phyloP scores from a whole-genome alignment of 2,797 vertebrate species.

The Crocidura indochinensis region DNA sequence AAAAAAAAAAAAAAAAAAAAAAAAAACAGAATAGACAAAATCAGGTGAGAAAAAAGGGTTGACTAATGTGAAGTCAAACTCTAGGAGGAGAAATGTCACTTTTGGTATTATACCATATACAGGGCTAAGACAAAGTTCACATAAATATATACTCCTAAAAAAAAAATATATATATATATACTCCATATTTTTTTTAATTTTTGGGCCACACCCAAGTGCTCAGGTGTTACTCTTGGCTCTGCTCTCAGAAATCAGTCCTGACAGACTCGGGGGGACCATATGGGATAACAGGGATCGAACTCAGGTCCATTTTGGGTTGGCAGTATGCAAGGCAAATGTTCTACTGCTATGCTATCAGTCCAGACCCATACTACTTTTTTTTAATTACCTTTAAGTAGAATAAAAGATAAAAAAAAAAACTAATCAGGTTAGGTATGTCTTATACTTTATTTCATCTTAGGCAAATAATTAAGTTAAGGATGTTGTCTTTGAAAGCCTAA shows the following conservation, averaged over 20 bases:
- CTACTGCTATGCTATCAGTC: too few species aligned
- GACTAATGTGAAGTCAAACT: neutral
- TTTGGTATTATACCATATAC: slow-evolving; percentile 51
- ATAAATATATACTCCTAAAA: neutral
- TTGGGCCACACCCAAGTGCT: too few species aligned
- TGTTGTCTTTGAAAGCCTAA: neutral
- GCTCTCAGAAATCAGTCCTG: too few species aligned
- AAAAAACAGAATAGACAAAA: slow-evolving; percentile 27
- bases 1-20: too few species aligned
- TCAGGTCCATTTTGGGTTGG: too few species aligned
- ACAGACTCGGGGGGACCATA: too few species aligned
- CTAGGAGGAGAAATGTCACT: neutral
- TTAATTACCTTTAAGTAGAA: slow-evolving; percentile 28
- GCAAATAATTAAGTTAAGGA: neutral
- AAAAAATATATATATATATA: too few species aligned
- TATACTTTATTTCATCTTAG: neutral
- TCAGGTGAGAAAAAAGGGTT: neutral
- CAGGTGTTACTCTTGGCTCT: too few species aligned
- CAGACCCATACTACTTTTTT: neutral
- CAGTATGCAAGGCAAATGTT: too few species aligned
- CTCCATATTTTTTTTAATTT: too few species aligned
- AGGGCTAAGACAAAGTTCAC: neutral
- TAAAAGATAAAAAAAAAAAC: slow-evolving; percentile 18
- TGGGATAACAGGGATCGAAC: too few species aligned
- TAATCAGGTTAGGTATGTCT: neutral